Conservation (phyloP, 2,113 vertebrate species). For the Ptilonorhynchus violaceus region DNA sequence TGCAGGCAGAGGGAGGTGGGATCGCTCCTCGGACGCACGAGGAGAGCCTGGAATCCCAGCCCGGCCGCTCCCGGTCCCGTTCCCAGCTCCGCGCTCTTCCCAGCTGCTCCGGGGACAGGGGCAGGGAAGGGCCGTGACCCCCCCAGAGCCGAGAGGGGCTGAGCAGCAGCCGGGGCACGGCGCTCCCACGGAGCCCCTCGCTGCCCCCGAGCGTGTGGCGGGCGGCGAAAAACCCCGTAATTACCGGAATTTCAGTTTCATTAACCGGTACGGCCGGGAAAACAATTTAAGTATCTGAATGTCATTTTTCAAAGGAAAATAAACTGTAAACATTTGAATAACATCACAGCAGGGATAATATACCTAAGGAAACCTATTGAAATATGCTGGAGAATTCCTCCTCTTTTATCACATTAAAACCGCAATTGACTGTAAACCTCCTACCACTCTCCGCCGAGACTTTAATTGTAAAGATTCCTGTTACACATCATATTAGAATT, state of each 20-base stretch:
- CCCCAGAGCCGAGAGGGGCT: too few relatives aligned
- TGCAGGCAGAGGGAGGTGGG: neutral
- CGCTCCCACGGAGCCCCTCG: conserved; percentile 38
- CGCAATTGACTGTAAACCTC: conserved; percentile 82
- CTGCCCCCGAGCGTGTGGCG: conserved; percentile 65
- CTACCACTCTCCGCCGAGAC: conserved; percentile 79
- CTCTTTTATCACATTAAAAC: conserved; percentile 83
- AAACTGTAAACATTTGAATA: conserved; percentile 85
- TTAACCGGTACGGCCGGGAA: conserved; percentile 79
- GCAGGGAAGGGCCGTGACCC: too few relatives aligned
- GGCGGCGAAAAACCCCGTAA: conserved; percentile 70
- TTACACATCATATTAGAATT: conserved; percentile 88
- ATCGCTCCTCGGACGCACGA: neutral
- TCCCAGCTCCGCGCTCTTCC: too few relatives aligned
- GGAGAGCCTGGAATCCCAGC: too few relatives aligned
- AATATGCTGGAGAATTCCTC: conserved; percentile 76
- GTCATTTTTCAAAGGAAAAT: conserved; percentile 80
- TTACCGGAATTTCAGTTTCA: conserved; percentile 79
- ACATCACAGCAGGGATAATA: conserved; percentile 82
- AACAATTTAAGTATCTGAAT: conserved; percentile 79
- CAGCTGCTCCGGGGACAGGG: too few relatives aligned
- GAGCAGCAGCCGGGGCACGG: too few relatives aligned
- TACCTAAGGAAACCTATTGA: conserved; percentile 82
- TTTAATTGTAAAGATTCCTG: conserved; percentile 87
- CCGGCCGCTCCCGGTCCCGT: too few relatives aligned